phyloP scores from a whole-genome alignment of 2,797 vertebrate species.

The Typhlichthys eigenmanni region DNA sequence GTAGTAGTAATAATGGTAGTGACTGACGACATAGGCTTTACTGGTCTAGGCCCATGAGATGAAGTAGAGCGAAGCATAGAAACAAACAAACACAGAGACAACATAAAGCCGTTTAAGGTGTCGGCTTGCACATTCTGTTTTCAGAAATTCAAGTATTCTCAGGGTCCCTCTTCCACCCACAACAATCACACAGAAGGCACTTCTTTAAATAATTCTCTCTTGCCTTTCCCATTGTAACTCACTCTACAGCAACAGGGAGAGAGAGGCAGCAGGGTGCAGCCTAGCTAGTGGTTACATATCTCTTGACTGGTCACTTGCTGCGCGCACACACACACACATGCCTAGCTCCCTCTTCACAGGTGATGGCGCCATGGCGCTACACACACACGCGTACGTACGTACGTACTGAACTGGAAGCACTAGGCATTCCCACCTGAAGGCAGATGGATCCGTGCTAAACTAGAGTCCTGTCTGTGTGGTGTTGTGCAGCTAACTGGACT shows the following conservation, averaged over 20 bases:
- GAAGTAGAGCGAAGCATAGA: slow-evolving; percentile 46
- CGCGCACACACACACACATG: neutral
- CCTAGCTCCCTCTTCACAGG: slow-evolving; percentile 11
- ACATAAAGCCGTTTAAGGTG: slow-evolving; percentile 56
- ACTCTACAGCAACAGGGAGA: slow-evolving; percentile 16
- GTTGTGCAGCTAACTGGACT: slow-evolving; percentile 19
- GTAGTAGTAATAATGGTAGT: slow-evolving; percentile 45
- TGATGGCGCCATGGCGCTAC: neutral
- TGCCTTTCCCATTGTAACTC: slow-evolving; percentile 2
- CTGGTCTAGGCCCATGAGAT: slow-evolving; percentile 71
- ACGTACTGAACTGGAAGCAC: neutral
- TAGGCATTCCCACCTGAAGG: slow-evolving; percentile 17
- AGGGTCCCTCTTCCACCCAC: slow-evolving; percentile 47
- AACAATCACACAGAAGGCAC: slow-evolving; percentile 78
- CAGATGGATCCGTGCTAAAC: slow-evolving; percentile 12
- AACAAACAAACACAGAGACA: slow-evolving; percentile 32
- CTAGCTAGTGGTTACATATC: slow-evolving; percentile 43
- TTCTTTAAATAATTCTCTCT: slow-evolving; percentile 30
- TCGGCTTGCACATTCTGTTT: slow-evolving; percentile 24
- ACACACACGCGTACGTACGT: neutral
- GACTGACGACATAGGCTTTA: slow-evolving; percentile 59
- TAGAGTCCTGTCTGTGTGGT: slow-evolving; percentile 22
- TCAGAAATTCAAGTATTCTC: slow-evolving; percentile 75
- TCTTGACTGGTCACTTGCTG: slow-evolving; percentile 9
- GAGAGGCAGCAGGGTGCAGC: slow-evolving; percentile 14